Evolutionary conservation across 2,888 invertebrate genomes (phyloP), one percentile per base, ranked within the genome.

Genomic region (Pammene aurita): DNA sequence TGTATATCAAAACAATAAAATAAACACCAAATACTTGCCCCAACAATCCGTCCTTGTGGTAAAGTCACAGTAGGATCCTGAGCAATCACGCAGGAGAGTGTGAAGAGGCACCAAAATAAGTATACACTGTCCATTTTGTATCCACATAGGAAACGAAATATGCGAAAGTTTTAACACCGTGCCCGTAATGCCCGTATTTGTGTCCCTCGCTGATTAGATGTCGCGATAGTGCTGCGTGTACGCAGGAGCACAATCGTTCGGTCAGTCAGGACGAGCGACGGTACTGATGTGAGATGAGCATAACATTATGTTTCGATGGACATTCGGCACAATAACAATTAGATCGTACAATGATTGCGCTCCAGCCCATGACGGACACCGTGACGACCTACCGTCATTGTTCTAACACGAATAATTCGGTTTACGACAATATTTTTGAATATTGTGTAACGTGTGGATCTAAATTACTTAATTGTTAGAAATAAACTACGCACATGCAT

Each of bases 41-140:
- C 95, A 72, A 93, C 89, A 56, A 94, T 83, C 58, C 93, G 84
- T 72, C 95, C 95, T 85, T 94, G 94, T 44, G 92, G 89, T 71
- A 94, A 82, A 75, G 88, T 90, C 10, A 93, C 92, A 6, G 89
- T 85, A 46, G 94, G 94, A 74, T 93, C 93, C 80, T 93, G 93
- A 41, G 87, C 82, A 62, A 76, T 72, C 44, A 79, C 76, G 50
- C 54, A 70, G 54, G 66, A 75, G 67, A 71, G 71, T 66, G 65
- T 74, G 68, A 72, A 76, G 60, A 75, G 70, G 72, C 63, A 77
- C 63, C 66, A 67, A 70, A 75, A 67, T 41, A 64, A 46, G 54
- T 48, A 64, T n/a, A 56, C 34, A 61, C 44, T 64, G 55, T 46
- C 61, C 56, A 61, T 62, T 42, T 46, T 54, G 34, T 34, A 34